phyloP scores from a whole-genome alignment of 2,113 vertebrate genomes.

The Eurypyga helias region DNA sequence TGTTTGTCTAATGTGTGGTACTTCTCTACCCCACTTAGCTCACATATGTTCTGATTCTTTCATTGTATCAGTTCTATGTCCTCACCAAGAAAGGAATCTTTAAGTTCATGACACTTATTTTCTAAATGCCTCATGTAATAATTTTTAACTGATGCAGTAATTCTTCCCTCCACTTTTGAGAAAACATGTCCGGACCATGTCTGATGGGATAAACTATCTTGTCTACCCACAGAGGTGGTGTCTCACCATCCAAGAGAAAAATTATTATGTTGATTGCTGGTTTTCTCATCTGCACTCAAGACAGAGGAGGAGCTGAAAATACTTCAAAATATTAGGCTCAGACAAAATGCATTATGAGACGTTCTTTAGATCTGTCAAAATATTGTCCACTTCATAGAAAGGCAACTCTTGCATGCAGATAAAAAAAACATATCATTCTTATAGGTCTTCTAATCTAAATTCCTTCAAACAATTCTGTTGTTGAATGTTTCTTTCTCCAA shows the following conservation, averaged over 20 bases:
- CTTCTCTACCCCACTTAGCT: background rate
- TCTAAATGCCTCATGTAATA: background rate
- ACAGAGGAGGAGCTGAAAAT: background rate
- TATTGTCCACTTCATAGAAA: background rate
- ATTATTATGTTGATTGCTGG: accelerated
- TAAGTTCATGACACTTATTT: background rate
- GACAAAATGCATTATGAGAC: background rate
- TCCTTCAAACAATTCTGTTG: background rate
- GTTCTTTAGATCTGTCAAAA: background rate
- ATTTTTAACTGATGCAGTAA: background rate
- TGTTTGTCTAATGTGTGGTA: background rate
- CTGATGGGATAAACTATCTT: background rate
- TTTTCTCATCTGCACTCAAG: background rate
- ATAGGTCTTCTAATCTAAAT: background rate
- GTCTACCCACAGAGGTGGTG: background rate
- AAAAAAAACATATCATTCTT: background rate
- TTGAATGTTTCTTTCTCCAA: background rate
- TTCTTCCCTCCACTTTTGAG: background rate
- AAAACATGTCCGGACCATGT: background rate
- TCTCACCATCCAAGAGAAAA: background rate
- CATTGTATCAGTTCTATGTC: background rate
- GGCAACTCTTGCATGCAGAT: background rate
- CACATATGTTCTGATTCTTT: background rate
- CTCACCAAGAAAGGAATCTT: background rate
- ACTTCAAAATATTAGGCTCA: background rate